Conservation (phyloP, 1,140 invertebrate species). For the Cyclargus thomasi region DNA sequence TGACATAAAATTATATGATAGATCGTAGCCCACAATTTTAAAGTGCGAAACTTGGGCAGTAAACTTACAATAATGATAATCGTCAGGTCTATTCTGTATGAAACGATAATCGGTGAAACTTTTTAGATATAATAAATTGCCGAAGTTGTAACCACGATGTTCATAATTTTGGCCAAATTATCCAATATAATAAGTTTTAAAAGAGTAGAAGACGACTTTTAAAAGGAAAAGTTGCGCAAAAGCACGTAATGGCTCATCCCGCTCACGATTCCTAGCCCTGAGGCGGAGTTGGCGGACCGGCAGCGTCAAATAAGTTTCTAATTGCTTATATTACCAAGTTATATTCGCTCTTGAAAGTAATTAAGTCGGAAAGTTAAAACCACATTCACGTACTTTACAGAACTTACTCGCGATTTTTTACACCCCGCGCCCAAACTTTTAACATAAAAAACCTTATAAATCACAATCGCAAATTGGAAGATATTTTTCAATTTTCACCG, state of each 20-base stretch:
- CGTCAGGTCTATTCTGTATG: constrained; percentile 3
- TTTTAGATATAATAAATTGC: constrained; percentile 53
- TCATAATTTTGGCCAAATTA: constrained; percentile 70
- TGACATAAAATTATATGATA: neutral
- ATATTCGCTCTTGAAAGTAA: constrained; percentile 71
- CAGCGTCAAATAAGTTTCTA: constrained; percentile 75
- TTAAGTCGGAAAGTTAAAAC: constrained; percentile 69
- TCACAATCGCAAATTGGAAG: constrained; percentile 36
- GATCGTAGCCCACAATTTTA: neutral
- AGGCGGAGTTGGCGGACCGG: constrained; percentile 67
- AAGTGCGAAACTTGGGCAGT: neutral
- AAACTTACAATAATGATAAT: constrained; percentile 13
- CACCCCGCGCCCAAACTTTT: constrained; percentile 29
- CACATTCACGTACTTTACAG: constrained; percentile 61
- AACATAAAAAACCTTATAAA: constrained; percentile 29
- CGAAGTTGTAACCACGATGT: constrained; percentile 63
- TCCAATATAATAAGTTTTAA: constrained; percentile 72
- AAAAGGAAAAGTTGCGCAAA: constrained; percentile 71
- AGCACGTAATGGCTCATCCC: constrained; percentile 74
- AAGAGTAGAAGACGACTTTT: constrained; percentile 72
- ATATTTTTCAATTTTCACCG: constrained; percentile 32
- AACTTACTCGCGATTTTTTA: constrained; percentile 45
- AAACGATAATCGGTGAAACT: constrained; percentile 49
- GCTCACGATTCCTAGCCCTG: constrained; percentile 67
- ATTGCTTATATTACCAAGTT: constrained; percentile 75